phyloP scores from a whole-genome alignment of 1,140 invertebrate genomes.

The Belonocnema kinseyi region DNA sequence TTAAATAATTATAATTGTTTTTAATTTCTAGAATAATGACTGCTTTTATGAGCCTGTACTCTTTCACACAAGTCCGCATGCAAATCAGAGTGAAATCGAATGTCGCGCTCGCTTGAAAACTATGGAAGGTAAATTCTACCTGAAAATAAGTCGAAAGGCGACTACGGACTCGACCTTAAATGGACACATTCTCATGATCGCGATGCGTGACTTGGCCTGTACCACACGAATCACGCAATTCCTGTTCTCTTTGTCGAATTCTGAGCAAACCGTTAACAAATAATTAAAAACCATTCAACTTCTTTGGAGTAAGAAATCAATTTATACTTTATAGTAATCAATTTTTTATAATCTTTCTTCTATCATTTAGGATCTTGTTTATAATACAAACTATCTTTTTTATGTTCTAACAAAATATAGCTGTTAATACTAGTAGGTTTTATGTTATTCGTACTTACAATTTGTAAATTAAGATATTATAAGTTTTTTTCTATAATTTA shows the following conservation, averaged over 20 bases:
- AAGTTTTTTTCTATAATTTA: no score
- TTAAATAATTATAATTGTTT: no score
- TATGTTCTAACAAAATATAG: no score
- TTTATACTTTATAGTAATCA: background rate
- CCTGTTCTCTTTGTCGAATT: conserved; percentile 44
- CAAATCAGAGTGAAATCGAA: background rate
- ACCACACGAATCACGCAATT: conserved; percentile 54
- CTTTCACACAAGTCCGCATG: background rate
- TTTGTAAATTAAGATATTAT: no score
- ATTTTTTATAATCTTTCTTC: background rate
- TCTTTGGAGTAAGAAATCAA: background rate
- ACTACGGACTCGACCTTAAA: conserved; percentile 60
- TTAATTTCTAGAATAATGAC: no score
- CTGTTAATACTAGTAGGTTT: no score
- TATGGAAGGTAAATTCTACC: conserved; percentile 26
- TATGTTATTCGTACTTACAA: no score
- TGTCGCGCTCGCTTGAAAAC: background rate
- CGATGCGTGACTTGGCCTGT: conserved; percentile 43
- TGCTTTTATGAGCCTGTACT: background rate
- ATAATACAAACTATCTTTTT: no score
- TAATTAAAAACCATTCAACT: conserved; percentile 38
- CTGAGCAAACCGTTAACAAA: conserved; percentile 27
- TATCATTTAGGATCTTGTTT: no score
- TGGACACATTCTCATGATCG: conserved; percentile 58
- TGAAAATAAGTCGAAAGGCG: conserved; percentile 46